Conservation (phyloP, 2,797 vertebrate genomes). For the Neoniphon sammara region DNA sequence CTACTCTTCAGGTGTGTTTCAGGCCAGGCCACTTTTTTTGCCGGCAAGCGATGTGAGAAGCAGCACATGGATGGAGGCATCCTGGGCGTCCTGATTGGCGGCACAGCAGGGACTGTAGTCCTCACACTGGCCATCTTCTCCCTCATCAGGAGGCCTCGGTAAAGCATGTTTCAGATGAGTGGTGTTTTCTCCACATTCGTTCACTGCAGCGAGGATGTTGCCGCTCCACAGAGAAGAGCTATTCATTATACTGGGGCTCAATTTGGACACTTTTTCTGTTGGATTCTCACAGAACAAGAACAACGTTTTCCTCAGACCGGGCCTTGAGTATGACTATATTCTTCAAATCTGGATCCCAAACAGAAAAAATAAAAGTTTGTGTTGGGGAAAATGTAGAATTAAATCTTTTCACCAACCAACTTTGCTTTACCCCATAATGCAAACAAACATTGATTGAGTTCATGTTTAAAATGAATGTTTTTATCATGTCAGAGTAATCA, state of each 20-base stretch:
- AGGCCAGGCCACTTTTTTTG: slow-evolving; percentile 83
- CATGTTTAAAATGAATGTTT: background rate
- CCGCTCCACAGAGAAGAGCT: background rate
- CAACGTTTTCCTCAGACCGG: no score
- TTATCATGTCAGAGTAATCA: no score
- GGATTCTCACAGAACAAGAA: no score
- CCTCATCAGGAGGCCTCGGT: slow-evolving; percentile 68
- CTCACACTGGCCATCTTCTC: slow-evolving; percentile 79
- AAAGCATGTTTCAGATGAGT: slow-evolving; percentile 7
- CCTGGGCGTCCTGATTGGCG: slow-evolving; percentile 83
- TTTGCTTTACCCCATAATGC: background rate
- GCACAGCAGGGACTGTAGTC: slow-evolving; percentile 72
- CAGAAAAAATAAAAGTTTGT: no score
- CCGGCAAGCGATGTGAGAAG: slow-evolving; percentile 84
- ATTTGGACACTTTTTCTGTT: no score
- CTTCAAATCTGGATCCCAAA: background rate
- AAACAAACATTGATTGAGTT: background rate
- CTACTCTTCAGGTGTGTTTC: slow-evolving; percentile 81
- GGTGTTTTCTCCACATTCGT: background rate
- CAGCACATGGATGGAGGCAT: slow-evolving; percentile 77
- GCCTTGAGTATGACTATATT: no score
- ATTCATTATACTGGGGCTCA: no score
- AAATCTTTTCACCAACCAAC: no score
- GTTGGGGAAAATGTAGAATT: no score
- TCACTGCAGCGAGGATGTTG: background rate